Evolutionary conservation across 1,140 invertebrate genomes (phyloP).

Genomic region (Drosophila lini): DNA sequence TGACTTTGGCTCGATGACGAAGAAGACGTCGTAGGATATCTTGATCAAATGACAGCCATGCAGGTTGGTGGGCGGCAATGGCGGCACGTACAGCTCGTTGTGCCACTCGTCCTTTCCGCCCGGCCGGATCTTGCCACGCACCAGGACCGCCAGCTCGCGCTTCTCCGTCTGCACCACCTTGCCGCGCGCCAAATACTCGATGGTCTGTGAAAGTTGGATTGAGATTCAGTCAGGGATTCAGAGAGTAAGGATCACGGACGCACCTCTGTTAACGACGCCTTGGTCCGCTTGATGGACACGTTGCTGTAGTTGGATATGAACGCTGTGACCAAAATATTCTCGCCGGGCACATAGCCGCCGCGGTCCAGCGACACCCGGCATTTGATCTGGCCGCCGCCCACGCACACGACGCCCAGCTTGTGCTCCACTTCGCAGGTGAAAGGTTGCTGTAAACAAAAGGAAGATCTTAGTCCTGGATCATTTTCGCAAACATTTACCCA

Average conservation of each 20-base stretch:
- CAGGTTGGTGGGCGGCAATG: conserved; percentile 97
- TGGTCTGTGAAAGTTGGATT: conserved; percentile 86
- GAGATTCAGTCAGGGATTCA: conserved; percentile 67
- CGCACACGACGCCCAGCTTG: conserved; percentile 92
- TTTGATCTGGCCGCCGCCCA: conserved; percentile 92
- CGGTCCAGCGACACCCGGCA: conserved; percentile 94
- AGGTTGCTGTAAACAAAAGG: conserved; percentile 89
- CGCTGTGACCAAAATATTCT: conserved; percentile 94
- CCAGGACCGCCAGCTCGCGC: conserved; percentile 92
- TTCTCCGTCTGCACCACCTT: conserved; percentile 95
- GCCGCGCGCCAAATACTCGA: conserved; percentile 94
- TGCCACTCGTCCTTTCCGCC: conserved; percentile 92
- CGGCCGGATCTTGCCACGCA: conserved; percentile 92
- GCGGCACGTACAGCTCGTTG: conserved; percentile 96
- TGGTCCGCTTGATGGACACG: conserved; percentile 90
- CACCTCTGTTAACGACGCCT: conserved; percentile 92
- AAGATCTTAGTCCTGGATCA: neutral
- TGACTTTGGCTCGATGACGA: conserved; percentile 95
- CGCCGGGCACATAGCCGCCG: conserved; percentile 96
- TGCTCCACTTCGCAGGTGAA: conserved; percentile 96
- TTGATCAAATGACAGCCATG: conserved; percentile 97
- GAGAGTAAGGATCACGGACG: neutral
- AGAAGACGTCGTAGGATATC: conserved; percentile 97
- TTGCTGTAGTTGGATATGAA: conserved; percentile 94
- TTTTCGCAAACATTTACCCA: conserved; percentile 85